Percentiles rank a stretch among this genome's conserved stretches.
Conservation (phyloP, 1,140 invertebrate species). For the Drosophila arizonae region DNA sequence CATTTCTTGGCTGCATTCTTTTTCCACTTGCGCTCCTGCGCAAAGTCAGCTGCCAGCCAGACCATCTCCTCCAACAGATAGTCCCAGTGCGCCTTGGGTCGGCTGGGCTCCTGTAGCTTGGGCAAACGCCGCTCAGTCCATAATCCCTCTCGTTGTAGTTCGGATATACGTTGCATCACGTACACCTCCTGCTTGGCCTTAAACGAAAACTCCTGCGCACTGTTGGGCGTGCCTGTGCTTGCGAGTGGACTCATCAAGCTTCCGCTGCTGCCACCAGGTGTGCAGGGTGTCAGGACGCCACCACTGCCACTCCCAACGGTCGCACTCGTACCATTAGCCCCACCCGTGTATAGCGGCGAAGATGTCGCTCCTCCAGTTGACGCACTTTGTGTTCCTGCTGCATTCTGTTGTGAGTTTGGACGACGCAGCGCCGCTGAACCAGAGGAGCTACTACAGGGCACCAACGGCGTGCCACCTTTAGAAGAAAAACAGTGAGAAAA, state of each 20-base stretch:
- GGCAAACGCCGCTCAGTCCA: slow-evolving; percentile 96
- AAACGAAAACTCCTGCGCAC: slow-evolving; percentile 89
- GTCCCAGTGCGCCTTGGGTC: slow-evolving; percentile 98
- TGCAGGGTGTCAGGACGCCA: slow-evolving; percentile 54
- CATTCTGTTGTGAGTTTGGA: slow-evolving; percentile 42
- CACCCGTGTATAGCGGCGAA: slow-evolving; percentile 51
- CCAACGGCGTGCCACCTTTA: slow-evolving; percentile 85
- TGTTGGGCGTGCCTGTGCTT: slow-evolving; percentile 50
- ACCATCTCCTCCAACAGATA: slow-evolving; percentile 99
- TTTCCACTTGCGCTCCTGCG: slow-evolving; percentile 98
- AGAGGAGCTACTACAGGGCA: slow-evolving; percentile 80
- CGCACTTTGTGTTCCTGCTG: slow-evolving; percentile 29
- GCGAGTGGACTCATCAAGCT: slow-evolving; percentile 57
- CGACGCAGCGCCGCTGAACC: slow-evolving; percentile 60
- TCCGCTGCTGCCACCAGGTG: slow-evolving; percentile 49
- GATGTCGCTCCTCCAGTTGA: slow-evolving; percentile 28
- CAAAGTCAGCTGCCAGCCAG: slow-evolving; percentile 98
- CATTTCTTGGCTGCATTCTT: slow-evolving; percentile 97
- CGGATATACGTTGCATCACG: slow-evolving; percentile 95
- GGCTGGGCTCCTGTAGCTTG: slow-evolving; percentile 94
- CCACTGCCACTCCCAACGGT: slow-evolving; percentile 9
- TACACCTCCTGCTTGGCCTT: slow-evolving; percentile 97
- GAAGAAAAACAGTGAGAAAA: slow-evolving; percentile 54
- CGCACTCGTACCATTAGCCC: slow-evolving; percentile 25
- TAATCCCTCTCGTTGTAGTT: slow-evolving; percentile 94